Conservation (phyloP, 2,113 vertebrate genomes). For the Alligator mississippiensis region DNA sequence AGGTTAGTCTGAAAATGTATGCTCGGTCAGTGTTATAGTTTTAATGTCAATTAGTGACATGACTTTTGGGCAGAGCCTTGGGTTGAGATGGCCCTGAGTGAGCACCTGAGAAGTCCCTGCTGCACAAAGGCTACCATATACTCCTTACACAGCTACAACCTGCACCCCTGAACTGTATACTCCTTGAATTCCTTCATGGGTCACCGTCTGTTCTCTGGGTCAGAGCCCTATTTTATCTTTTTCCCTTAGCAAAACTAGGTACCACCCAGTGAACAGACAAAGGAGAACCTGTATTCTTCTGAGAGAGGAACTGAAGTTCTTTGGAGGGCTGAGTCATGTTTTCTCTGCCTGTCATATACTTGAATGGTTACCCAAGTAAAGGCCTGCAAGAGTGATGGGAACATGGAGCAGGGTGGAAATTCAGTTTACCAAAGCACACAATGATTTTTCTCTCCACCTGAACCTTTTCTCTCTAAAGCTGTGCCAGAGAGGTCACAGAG, state of each 20-base stretch:
- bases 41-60: background rate
- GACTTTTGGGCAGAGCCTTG: background rate
- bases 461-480: fast-evolving
- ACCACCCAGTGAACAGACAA: background rate
- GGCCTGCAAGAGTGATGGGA: fast-evolving
- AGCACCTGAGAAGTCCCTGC: background rate
- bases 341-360: too few species aligned
- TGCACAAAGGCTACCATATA: background rate
- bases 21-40: background rate
- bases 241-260: background rate
- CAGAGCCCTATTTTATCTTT: background rate
- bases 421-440: background rate
- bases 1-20: background rate
- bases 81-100: background rate
- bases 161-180: too few species aligned
- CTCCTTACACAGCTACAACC: background rate
- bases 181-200: background rate
- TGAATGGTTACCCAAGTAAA: background rate
- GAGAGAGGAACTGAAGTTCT: background rate
- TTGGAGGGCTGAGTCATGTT: background rate
- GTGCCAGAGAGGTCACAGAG: background rate
- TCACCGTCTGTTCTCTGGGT: background rate
- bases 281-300: background rate
- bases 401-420: background rate
- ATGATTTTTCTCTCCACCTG: background rate